These are phyloP conservation scores for Numenius arquata DNA, from an alignment of 2,113 vertebrate species.

Conservation along the genomic window DNA sequence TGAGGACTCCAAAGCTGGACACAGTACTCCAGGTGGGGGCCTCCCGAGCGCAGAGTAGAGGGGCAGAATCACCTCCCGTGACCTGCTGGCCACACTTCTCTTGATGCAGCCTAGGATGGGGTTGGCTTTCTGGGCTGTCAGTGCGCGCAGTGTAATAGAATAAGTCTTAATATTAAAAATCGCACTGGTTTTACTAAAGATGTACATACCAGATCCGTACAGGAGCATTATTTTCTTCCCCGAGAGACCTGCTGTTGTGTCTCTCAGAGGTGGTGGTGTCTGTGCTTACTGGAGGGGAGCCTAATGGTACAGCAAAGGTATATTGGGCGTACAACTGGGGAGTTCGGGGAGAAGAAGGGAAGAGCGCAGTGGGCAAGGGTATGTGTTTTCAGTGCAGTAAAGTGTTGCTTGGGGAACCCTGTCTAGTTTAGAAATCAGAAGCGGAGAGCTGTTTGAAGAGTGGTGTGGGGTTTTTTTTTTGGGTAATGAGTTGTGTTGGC, in stretches of 20 bases:
- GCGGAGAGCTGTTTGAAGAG: not conserved
- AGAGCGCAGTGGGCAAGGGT: not conserved
- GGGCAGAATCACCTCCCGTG: too few species aligned
- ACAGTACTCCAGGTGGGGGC: too few species aligned
- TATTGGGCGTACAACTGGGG: not conserved
- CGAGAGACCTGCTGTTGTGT: not conserved
- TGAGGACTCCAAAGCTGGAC: too few species aligned
- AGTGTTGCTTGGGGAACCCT: not conserved
- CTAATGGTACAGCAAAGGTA: not conserved
- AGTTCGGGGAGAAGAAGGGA: not conserved
- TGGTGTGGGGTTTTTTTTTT: not conserved
- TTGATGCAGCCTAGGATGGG: too few species aligned
- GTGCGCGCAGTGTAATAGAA: too few species aligned
- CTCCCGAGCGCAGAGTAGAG: too few species aligned
- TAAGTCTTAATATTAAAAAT: not conserved
- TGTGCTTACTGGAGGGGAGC: not conserved
- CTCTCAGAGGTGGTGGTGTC: not conserved
- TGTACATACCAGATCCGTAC: not conserved
- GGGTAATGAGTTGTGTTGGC: not conserved
- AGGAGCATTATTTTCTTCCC: not conserved
- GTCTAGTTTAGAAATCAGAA: not conserved
- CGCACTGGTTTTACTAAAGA: not conserved
- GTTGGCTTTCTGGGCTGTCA: too few species aligned
- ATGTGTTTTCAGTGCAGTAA: not conserved
- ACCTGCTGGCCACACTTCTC: too few species aligned